Conservation (phyloP, 2,113 vertebrate species). For the Callaeas wilsoni region DNA sequence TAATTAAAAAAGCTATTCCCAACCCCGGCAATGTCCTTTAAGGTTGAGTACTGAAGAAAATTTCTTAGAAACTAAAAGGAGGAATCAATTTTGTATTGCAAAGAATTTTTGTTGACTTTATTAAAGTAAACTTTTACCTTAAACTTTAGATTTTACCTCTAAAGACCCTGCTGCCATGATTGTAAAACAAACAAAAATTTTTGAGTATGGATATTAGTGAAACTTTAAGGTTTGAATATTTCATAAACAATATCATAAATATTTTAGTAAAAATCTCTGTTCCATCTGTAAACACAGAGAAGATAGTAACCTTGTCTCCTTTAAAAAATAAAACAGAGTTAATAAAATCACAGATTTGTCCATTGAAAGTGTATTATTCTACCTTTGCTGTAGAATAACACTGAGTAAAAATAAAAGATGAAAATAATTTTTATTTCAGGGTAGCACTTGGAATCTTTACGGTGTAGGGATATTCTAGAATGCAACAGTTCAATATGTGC, state of each 20-base stretch:
- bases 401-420: neutral
- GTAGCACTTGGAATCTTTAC: neutral
- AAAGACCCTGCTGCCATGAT: neutral
- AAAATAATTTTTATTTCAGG: neutral
- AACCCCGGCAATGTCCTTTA: neutral
- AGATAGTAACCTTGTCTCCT: neutral
- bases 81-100: neutral
- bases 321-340: neutral
- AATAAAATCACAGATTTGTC: neutral
- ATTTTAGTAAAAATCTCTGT: neutral
- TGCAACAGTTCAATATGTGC: neutral
- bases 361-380: neutral
- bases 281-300: neutral
- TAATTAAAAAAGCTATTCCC: neutral
- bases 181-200: neutral
- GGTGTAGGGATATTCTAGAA: neutral
- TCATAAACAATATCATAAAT: fast-evolving
- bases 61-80: neutral
- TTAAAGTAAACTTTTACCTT: neutral
- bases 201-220: neutral
- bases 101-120: neutral
- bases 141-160: neutral
- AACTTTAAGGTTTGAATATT: neutral
- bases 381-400: neutral
- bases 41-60: neutral